Base-by-base conservation (phyloP, 1,140 invertebrate genomes). In the Heliconius himera region DNA sequence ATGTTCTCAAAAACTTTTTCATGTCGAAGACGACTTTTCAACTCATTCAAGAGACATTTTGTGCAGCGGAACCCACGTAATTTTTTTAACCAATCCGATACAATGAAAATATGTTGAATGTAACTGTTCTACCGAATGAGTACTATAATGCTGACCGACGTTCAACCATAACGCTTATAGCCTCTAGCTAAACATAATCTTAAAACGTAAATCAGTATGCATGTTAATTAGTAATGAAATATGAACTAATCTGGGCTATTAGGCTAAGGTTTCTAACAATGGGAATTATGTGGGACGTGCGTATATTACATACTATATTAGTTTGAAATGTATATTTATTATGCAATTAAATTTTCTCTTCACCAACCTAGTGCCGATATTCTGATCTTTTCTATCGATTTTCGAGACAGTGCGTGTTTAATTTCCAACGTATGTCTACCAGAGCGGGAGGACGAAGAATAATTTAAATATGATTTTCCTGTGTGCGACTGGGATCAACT, bases 261-360 rank as follows among this genome's bases (percentile, higher is more conserved):
- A 74, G 73, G 73, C 49, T 74, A 74, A 74, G 73, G 73, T 74
- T 74, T 74, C 22, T 54, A 51, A 74, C 73, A 74, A 56, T 72
- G 70, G 20, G 4, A 41, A 38, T 6, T 72, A 71, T 38, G 70
- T 72, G 20, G 33, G 20, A 6, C 70, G 70, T 26, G 20, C 29
- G 20, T 72, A 36, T 41, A 72, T 41, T 36, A 72, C 70, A 72
- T 9, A 72, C 16, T 36, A 38, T 38, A 16, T 66, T 29, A 29
- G 54, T 66, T 66, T 66, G 5, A 66, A 66, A 66, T 66, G 13
- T 16, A 29, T 66, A 9, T 3, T 56, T 22, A 51, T 20, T 51
- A 51, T 51, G 41, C 41, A 11, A 46, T 46, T 41, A 46, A 46
- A 46, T 46, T 13, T 46, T 13, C 4, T 11, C 41, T 46, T 46